Conservation (phyloP, 2,113 vertebrate species). For the Camarhynchus parvulus region DNA sequence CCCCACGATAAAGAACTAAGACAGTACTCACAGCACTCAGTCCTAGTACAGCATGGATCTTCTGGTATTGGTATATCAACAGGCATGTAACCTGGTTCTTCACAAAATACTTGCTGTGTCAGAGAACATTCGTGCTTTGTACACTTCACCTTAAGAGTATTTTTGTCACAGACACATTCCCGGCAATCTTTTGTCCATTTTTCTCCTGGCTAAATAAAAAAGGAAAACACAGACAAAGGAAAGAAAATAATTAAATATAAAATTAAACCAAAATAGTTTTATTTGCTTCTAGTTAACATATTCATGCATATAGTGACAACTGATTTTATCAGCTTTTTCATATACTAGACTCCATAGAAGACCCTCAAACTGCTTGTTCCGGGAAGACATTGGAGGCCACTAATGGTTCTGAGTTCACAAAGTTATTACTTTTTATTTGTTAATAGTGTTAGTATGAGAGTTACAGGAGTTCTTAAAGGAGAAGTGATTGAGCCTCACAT, state of each 20-base stretch:
- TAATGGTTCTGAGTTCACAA: not conserved
- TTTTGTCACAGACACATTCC: slow-evolving; percentile 69
- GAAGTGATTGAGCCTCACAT: not conserved
- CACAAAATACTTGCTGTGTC: slow-evolving; percentile 19
- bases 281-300: not conserved
- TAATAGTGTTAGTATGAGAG: not conserved
- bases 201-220: slow-evolving; percentile 63
- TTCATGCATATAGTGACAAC: not conserved
- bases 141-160: slow-evolving; percentile 50
- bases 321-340: not conserved
- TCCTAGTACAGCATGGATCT: slow-evolving; percentile 71
- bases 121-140: not conserved
- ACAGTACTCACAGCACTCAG: slow-evolving; percentile 68
- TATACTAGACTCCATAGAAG: not conserved
- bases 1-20: not conserved
- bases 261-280: not conserved
- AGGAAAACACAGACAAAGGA: not conserved
- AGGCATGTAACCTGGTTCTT: slow-evolving; percentile 47
- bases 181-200: slow-evolving; percentile 57
- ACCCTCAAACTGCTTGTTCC: not conserved
- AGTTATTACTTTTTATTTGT: not conserved
- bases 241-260: not conserved
- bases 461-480: not conserved
- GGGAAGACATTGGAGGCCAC: not conserved
- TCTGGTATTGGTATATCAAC: not conserved